These are phyloP conservation scores for Amblyopsis hoosieri DNA, from an alignment of 2,797 vertebrate genomes.

Conservation along the genomic window DNA sequence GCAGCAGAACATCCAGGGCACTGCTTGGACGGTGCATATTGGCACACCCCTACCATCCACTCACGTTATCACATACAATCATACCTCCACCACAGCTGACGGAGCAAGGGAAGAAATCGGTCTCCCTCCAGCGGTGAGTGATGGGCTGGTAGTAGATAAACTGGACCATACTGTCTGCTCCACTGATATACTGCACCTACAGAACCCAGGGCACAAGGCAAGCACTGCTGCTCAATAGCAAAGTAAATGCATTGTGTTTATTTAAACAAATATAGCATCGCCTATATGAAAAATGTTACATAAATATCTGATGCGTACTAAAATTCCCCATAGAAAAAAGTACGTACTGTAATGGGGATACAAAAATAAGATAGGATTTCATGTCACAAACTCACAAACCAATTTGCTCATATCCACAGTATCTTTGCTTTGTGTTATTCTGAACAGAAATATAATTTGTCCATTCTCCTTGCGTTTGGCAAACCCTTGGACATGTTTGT, in stretches of 20 bases:
- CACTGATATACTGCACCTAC: conserved; percentile 81
- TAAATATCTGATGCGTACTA: not conserved
- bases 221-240: too few species aligned
- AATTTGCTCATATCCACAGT: not conserved
- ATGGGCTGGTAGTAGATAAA: conserved; percentile 98
- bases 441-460: not conserved
- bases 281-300: too few species aligned
- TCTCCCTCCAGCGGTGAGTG: conserved; percentile 94
- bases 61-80: not conserved
- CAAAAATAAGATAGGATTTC: not conserved
- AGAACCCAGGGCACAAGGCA: conserved; percentile 24
- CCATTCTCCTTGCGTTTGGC: not conserved
- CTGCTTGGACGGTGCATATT: too few species aligned
- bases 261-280: too few species aligned
- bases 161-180: conserved; percentile 87
- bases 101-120: conserved; percentile 97
- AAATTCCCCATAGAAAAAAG: not conserved
- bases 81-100: conserved; percentile 96
- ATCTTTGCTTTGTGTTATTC: not conserved
- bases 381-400: not conserved
- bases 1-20: too few species aligned
- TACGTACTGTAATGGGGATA: not conserved
- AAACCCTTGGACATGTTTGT: not conserved
- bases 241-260: too few species aligned
- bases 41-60: too few species aligned